Evolutionary conservation across 2,113 vertebrate genomes (phyloP), one percentile per base, ranked within the genome.

Genomic region (Crotophaga sulcirostris): DNA sequence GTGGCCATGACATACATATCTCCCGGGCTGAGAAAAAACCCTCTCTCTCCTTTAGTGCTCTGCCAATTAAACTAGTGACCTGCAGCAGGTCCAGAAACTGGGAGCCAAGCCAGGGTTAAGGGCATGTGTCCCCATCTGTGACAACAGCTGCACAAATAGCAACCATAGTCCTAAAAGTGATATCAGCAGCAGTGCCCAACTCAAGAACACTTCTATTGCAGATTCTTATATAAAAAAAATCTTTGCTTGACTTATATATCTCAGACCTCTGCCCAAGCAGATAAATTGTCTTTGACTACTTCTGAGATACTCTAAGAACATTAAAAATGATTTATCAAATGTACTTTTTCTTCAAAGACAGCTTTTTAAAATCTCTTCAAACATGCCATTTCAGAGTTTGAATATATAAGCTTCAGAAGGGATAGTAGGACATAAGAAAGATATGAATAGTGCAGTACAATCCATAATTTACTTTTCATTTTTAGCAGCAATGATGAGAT

Each of bases 291-390:
- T 87, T 47, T 47, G 60, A 69, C 33, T 87, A 82, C 72, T 93
- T 91, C 75, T 40, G 54, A 90, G 62, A 79, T n/a, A 87, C n/a
- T 45, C 64, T 42, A 79, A 79, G 74, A 33, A 76, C 40, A 92
- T 88, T 52, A 58, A 95, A 84, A 90, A 59, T 9, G 17, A 67
- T 70, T 87, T 84, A 81, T 96, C 82, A 93, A 91, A 93, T 11
- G 17, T 19, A 76, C 21, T 67, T 62, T 75, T 45, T 54, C 92
- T 88, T 93, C 94, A 66, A 84, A 90, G 75, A 54, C 2, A 68
- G 90, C 72, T 90, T 88, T 95, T 83, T 10, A 42, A 94, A 95
- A 95, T 85, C 78, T 96, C 90, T 90, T 94, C 94, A 90, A 96
- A 93, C 26, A 20, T 34, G 79, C 47, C 83, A 84, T 84, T 59